Evolutionary conservation across 2,888 invertebrate species (phyloP).

Genomic region (Byasa hedistus): DNA sequence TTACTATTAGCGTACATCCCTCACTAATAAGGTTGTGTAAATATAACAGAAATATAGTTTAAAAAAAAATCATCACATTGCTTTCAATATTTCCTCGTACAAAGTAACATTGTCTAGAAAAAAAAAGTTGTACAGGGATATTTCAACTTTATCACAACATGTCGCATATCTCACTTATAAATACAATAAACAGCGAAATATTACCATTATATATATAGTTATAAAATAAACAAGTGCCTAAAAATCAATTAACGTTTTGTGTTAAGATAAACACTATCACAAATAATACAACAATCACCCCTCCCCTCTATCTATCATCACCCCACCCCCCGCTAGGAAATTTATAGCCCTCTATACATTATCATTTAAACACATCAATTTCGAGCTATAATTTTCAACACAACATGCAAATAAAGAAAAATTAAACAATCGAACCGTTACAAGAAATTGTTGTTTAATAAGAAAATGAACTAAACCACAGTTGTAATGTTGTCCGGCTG

Average conservation of each 20-base stretch:
- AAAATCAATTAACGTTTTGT: slow-evolving; percentile 37
- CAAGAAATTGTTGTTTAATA: slow-evolving; percentile 7
- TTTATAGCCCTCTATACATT: slow-evolving; percentile 15
- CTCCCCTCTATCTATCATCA: too few relatives aligned
- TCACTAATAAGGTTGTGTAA: not conserved
- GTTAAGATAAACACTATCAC: slow-evolving; percentile 50
- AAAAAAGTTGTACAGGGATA: slow-evolving; percentile 47
- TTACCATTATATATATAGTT: slow-evolving; percentile 41
- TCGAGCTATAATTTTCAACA: slow-evolving; percentile 1
- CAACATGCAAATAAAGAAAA: slow-evolving; percentile 2
- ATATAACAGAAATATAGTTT: not conserved
- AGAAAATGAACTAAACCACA: slow-evolving; percentile 10
- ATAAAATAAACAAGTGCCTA: slow-evolving; percentile 44
- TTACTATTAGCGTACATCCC: not conserved
- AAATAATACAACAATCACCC: slow-evolving; percentile 41
- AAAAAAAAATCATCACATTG: not conserved
- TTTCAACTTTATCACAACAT: slow-evolving; percentile 62
- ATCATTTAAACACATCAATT: slow-evolving; percentile 19
- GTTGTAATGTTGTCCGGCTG: not conserved
- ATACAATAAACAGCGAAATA: slow-evolving; percentile 43
- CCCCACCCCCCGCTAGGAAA: slow-evolving; percentile 15
- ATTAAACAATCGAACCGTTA: not conserved
- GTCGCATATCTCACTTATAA: slow-evolving; percentile 59
- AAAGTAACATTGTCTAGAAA: slow-evolving; percentile 38
- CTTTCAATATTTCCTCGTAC: slow-evolving; percentile 31